phyloP scores from a whole-genome alignment of 2,888 invertebrate species.

The Corbicula japonica region DNA sequence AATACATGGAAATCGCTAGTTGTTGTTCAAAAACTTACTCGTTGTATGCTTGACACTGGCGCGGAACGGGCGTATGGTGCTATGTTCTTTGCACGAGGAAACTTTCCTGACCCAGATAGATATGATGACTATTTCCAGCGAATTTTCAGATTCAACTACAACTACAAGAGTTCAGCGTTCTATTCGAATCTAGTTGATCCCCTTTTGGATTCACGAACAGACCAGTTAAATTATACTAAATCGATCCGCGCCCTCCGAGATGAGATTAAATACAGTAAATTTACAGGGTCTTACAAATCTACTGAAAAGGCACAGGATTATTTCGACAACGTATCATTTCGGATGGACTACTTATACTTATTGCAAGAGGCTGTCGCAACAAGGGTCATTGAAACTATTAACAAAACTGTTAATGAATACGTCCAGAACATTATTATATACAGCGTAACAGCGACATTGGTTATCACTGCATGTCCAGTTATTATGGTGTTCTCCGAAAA shows the following conservation, averaged over 20 bases:
- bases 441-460: slow-evolving; percentile 40
- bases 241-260: slow-evolving; percentile 15
- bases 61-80: slow-evolving; percentile 95
- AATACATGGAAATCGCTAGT: slow-evolving; percentile 88
- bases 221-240: slow-evolving; percentile 17
- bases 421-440: slow-evolving; percentile 80
- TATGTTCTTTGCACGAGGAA: slow-evolving; percentile 94
- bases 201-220: slow-evolving; percentile 5
- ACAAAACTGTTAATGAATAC: slow-evolving; percentile 85
- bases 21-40: slow-evolving; percentile 94
- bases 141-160: slow-evolving; percentile 93
- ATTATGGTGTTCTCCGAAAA: slow-evolving; percentile 56
- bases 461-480: slow-evolving; percentile 59
- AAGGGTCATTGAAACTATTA: slow-evolving; percentile 59
- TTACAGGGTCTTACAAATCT: slow-evolving; percentile 77
- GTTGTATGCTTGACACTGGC: slow-evolving; percentile 95
- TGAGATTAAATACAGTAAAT: slow-evolving; percentile 34
- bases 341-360: slow-evolving; percentile 92
- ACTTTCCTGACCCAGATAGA: slow-evolving; percentile 89
- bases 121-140: slow-evolving; percentile 93
- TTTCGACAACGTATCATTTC: slow-evolving; percentile 93
- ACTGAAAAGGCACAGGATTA: slow-evolving; percentile 92
- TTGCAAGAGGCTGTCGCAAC: slow-evolving; percentile 88
- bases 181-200: slow-evolving; percentile 91
- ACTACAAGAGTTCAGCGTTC: slow-evolving; percentile 93